These are phyloP conservation scores for Leptestheria dahalacensis DNA, from an alignment of 1,140 invertebrate genomes.

Conservation along the genomic window DNA sequence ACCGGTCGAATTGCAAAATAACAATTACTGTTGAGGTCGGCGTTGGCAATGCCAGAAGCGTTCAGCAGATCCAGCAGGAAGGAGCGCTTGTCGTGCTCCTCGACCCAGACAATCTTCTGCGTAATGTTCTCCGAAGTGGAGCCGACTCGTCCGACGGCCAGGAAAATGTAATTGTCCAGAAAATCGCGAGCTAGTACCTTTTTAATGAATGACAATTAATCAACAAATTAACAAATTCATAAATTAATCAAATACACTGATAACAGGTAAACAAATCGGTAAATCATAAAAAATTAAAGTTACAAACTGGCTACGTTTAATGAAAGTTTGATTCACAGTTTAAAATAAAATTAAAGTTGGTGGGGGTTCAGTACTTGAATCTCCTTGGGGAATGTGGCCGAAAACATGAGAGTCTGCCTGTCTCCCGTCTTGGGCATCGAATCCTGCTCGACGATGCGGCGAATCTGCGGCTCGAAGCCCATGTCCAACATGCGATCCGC, in stretches of 20 bases:
- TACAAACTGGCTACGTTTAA: no score
- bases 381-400: constrained; percentile 97
- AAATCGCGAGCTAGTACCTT: constrained; percentile 90
- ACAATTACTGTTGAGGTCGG: constrained; percentile 7
- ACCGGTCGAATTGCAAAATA: no score
- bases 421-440: constrained; percentile 86
- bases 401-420: constrained; percentile 97
- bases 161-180: constrained; percentile 94
- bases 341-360: no score
- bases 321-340: no score
- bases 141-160: constrained; percentile 95
- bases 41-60: constrained; percentile 38
- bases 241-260: no score
- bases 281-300: constrained; percentile 10
- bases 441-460: constrained; percentile 84
- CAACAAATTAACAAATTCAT: no score
- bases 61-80: constrained; percentile 89
- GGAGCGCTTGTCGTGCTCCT: constrained; percentile 88
- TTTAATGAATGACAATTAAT: constrained; percentile 20
- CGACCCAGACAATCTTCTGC: constrained; percentile 96
- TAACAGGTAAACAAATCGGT: no score
- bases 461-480: constrained; percentile 98
- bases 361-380: no score
- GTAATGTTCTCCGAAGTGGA: constrained; percentile 99
- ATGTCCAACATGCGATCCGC: constrained; percentile 96